These are phyloP conservation scores for Camelus bactrianus DNA, from an alignment of 2,113 vertebrate genomes.

Conservation along the genomic window DNA sequence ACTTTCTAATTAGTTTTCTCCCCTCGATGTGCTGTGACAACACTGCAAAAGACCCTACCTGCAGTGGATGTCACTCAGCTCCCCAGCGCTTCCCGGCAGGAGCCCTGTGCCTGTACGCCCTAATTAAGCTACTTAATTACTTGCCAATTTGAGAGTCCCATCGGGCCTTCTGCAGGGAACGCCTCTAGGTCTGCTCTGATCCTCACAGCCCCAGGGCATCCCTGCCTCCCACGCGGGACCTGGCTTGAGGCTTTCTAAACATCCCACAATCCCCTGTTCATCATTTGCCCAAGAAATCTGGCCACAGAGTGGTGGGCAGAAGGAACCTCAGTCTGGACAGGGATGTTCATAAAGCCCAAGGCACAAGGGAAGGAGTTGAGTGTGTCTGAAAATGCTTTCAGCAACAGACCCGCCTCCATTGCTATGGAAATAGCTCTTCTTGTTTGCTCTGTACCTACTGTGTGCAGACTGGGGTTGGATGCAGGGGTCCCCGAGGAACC, in stretches of 20 bases:
- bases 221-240: neutral
- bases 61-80: neutral
- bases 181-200: neutral
- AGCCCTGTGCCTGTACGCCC: neutral
- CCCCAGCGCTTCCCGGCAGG: neutral
- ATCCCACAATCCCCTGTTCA: neutral
- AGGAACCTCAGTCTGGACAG: neutral
- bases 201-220: neutral
- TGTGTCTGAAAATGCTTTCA: neutral
- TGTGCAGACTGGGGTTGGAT: neutral
- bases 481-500: neutral
- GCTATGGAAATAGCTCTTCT: neutral
- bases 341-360: neutral
- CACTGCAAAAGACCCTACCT: neutral
- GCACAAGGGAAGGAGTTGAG: accelerated
- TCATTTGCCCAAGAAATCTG: neutral
- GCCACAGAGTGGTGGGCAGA: neutral
- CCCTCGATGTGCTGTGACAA: neutral
- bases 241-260: neutral
- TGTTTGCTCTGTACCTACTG: neutral
- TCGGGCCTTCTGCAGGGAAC: neutral
- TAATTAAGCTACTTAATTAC: slow-evolving; percentile 76
- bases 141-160: neutral
- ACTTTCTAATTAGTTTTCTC: slow-evolving; percentile 47
- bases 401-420: neutral